phyloP scores from a whole-genome alignment of 2,113 vertebrate species.

The Nycticebus coucang region DNA sequence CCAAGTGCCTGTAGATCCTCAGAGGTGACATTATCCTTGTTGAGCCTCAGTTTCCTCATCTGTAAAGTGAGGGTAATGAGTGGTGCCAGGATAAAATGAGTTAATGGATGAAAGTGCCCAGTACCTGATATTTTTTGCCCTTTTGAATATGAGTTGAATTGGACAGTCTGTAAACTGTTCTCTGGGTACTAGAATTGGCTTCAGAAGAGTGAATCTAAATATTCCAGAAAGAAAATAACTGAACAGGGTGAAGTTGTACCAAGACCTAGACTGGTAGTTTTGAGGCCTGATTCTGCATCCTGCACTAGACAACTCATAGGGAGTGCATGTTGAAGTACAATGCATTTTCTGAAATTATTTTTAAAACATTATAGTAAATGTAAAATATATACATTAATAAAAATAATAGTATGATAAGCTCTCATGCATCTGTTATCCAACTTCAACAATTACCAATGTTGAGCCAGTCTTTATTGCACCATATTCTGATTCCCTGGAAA shows the following conservation, averaged over 20 bases:
- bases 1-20: background rate
- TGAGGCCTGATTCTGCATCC: background rate
- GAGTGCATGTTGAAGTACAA: background rate
- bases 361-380: background rate
- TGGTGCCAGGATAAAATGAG: background rate
- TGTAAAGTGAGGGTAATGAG: background rate
- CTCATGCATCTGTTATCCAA: background rate
- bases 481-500: conserved; percentile 33
- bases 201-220: background rate
- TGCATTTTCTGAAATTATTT: background rate
- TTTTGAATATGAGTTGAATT: background rate
- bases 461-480: background rate
- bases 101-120: background rate
- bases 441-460: background rate
- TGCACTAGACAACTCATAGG: background rate
- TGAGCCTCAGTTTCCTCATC: background rate
- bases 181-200: background rate
- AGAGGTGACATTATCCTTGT: background rate
- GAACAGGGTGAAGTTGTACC: background rate
- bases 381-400: background rate
- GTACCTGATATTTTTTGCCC: background rate
- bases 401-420: background rate
- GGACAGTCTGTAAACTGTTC: background rate
- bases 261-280: background rate
- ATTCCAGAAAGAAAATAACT: background rate